These are phyloP conservation scores for Ophioninae sp. DNA, from an alignment of 2,888 invertebrate species.

Conservation along the genomic window DNA sequence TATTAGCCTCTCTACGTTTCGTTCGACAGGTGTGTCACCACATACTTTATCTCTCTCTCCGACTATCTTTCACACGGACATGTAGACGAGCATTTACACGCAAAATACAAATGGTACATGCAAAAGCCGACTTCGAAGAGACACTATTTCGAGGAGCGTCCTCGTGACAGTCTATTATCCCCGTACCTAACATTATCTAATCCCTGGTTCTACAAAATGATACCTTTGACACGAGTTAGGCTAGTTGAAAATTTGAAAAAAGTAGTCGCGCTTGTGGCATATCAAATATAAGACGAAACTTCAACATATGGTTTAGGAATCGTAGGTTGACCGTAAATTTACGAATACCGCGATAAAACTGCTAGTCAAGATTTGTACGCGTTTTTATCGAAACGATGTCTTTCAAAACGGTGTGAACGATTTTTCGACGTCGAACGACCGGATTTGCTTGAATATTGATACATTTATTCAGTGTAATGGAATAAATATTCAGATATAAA, in stretches of 20 bases:
- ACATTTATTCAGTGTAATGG: too few relatives aligned
- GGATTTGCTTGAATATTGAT: too few relatives aligned
- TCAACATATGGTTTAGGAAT: too few relatives aligned
- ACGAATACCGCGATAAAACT: too few relatives aligned
- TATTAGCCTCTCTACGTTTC: not conserved
- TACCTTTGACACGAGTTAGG: not conserved
- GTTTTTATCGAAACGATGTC: too few relatives aligned
- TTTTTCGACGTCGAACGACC: too few relatives aligned
- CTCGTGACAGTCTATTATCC: not conserved
- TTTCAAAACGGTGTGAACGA: too few relatives aligned
- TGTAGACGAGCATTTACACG: not conserved
- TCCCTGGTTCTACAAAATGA: not conserved
- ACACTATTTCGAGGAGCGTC: not conserved
- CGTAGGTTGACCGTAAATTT: too few relatives aligned
- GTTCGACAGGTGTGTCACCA: conserved; percentile 10
- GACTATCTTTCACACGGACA: not conserved
- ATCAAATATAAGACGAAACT: too few relatives aligned
- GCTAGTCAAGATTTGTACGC: too few relatives aligned
- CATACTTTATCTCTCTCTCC: not conserved
- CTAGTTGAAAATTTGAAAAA: not conserved
- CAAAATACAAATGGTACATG: not conserved
- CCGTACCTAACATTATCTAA: not conserved
- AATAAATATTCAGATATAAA: too few relatives aligned
- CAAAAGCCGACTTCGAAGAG: not conserved
- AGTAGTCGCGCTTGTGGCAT: not conserved